Evolutionary conservation across 2,113 vertebrate genomes (phyloP).

Genomic region (Struthio camelus): DNA sequence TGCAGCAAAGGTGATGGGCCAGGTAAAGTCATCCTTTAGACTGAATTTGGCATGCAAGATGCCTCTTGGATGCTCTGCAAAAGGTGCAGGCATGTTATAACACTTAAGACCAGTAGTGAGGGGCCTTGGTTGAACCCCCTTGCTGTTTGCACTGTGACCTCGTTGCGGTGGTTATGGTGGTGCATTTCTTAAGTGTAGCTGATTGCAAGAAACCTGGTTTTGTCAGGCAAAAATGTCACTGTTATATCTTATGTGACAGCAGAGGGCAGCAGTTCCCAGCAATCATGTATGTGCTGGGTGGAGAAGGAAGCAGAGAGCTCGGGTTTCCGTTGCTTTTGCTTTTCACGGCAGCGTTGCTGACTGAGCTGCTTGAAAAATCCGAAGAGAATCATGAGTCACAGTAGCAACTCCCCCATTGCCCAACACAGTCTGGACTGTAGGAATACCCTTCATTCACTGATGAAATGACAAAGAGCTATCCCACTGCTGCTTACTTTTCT

Average conservation of each 20-base stretch:
- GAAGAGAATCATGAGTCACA: not conserved
- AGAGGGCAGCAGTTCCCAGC: conserved; percentile 59
- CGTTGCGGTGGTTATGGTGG: not conserved
- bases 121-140: not conserved
- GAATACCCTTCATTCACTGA: not conserved
- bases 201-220: not conserved
- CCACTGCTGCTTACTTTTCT: not conserved
- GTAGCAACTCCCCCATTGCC: not conserved
- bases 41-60: not conserved
- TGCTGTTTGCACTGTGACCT: not conserved
- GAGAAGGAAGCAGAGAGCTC: not conserved
- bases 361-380: not conserved
- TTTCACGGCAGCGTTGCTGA: not conserved
- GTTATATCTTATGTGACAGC: not conserved
- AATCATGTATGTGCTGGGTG: rapidly evolving
- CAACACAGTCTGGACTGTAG: not conserved
- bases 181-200: rapidly evolving
- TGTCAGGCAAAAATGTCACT: not conserved
- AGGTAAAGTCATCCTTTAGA: not conserved
- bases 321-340: not conserved
- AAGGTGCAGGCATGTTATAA: not conserved
- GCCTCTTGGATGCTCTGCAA: not conserved
- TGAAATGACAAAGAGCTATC: not conserved
- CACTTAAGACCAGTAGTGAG: rapidly evolving
- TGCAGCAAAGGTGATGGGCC: not conserved